Conservation (phyloP, 2,113 vertebrate genomes). For the Seriola quinqueradiata region DNA sequence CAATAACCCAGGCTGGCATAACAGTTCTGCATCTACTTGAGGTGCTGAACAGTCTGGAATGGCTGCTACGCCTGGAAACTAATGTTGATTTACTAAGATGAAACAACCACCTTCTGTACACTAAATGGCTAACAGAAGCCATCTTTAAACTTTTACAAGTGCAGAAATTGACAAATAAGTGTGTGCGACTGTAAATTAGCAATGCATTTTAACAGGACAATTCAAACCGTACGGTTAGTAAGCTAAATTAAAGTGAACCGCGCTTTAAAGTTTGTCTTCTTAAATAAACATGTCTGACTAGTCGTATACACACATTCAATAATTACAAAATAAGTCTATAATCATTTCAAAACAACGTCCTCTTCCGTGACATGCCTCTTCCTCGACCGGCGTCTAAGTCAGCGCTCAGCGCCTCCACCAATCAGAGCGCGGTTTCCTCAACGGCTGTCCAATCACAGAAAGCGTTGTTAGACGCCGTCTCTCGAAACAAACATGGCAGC, state of each 20-base stretch:
- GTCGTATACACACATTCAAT: neutral
- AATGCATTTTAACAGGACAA: neutral
- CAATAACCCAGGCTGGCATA: constrained; percentile 97
- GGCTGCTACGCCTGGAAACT: neutral
- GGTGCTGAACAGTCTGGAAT: constrained; percentile 74
- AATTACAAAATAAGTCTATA: too few species aligned
- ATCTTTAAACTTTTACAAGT: constrained; percentile 36
- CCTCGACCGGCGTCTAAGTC: neutral
- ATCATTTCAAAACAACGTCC: constrained; percentile 9
- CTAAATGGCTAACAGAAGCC: constrained; percentile 42
- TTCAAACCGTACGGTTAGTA: neutral
- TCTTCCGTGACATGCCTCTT: neutral
- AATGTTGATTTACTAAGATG: neutral
- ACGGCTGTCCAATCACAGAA: constrained; percentile 82
- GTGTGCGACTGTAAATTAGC: neutral
- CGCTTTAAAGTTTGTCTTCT: neutral
- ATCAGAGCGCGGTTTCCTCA: constrained; percentile 62
- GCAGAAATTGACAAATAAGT: neutral
- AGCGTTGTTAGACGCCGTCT: constrained; percentile 18
- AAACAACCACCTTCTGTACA: constrained; percentile 37
- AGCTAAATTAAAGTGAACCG: neutral
- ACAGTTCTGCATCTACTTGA: constrained; percentile 69
- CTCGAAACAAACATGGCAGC: constrained; percentile 78
- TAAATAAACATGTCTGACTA: neutral
- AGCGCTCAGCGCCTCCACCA: constrained; percentile 66